Conservation (phyloP, 1,140 invertebrate genomes). For the Epicauta chinensis region DNA sequence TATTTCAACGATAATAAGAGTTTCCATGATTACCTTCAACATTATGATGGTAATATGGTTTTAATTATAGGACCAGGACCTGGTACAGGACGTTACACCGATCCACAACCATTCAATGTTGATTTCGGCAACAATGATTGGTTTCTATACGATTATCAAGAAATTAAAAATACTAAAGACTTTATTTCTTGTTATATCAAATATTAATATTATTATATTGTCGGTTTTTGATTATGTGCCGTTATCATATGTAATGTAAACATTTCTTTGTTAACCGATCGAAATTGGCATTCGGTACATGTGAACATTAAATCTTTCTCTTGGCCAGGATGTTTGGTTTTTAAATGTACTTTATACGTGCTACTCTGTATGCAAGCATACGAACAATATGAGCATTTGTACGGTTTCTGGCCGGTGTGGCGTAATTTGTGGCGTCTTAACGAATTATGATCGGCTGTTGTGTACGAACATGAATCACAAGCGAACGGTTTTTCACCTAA, state of each 20-base stretch:
- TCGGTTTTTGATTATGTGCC: conserved; percentile 26
- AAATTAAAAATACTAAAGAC: conserved; percentile 46
- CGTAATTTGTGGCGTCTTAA: conserved; percentile 70
- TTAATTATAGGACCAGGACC: conserved; percentile 64
- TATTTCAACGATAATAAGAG: conserved; percentile 66
- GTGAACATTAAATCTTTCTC: conserved; percentile 46
- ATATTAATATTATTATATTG: conserved; percentile 6
- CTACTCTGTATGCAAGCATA: conserved; percentile 63
- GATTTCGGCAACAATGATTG: conserved; percentile 42
- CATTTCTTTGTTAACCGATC: conserved; percentile 50
- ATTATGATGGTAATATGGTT: conserved; percentile 54
- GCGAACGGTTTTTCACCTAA: conserved; percentile 71
- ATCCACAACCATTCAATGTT: conserved; percentile 56
- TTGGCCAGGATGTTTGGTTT: conserved; percentile 50
- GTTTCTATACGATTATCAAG: conserved; percentile 32
- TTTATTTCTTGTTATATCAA: conserved; percentile 47
- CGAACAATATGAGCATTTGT: conserved; percentile 63
- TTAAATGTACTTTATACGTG: conserved; percentile 56
- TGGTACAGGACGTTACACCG: conserved; percentile 56
- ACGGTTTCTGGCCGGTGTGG: conserved; percentile 67
- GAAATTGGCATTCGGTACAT: conserved; percentile 49
- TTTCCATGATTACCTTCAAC: conserved; percentile 58
- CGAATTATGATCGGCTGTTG: conserved; percentile 74
- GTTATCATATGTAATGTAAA: conserved; percentile 34
- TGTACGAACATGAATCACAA: conserved; percentile 70